Evolutionary conservation across 2,888 invertebrate species (phyloP).

Genomic region (Odontothrips loti): DNA sequence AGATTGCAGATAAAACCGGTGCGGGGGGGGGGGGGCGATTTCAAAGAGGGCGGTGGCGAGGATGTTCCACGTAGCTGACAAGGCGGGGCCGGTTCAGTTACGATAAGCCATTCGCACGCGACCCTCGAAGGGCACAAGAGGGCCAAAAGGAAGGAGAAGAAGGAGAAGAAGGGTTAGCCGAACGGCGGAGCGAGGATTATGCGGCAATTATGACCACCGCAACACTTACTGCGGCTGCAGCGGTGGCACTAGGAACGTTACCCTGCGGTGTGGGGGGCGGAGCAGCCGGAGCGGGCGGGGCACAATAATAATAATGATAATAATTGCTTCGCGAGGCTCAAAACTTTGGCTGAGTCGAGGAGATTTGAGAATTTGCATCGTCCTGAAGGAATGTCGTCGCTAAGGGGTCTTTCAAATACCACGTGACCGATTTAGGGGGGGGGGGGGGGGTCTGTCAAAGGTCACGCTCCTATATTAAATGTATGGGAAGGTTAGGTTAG

Average conservation of each 20-base stretch:
- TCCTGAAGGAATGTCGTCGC: background rate
- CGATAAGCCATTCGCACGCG: background rate
- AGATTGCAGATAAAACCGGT: slow-evolving; percentile 14
- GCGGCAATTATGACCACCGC: slow-evolving; percentile 17
- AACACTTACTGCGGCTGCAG: background rate
- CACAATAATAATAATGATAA: background rate
- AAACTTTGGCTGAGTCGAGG: background rate
- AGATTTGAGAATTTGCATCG: slow-evolving; percentile 20
- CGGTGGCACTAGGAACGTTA: background rate
- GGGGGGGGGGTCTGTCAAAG: no score
- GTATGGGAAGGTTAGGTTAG: no score
- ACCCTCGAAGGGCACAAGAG: background rate
- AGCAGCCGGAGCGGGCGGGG: background rate
- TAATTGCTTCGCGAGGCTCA: background rate
- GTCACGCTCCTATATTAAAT: no score
- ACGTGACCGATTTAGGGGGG: no score
- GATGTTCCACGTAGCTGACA: background rate
- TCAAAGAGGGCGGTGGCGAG: background rate
- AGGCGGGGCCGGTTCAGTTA: no score
- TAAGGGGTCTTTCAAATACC: no score
- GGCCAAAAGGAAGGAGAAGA: background rate
- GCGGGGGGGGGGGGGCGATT: background rate
- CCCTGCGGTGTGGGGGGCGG: background rate
- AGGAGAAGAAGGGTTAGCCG: background rate
- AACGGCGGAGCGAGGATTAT: background rate